A percentile compares a stretch with the other conserved stretches of the same genome.
Evolutionary conservation across 1,140 invertebrate genomes (phyloP).

Genomic region (Acromyrmex charruanus): DNA sequence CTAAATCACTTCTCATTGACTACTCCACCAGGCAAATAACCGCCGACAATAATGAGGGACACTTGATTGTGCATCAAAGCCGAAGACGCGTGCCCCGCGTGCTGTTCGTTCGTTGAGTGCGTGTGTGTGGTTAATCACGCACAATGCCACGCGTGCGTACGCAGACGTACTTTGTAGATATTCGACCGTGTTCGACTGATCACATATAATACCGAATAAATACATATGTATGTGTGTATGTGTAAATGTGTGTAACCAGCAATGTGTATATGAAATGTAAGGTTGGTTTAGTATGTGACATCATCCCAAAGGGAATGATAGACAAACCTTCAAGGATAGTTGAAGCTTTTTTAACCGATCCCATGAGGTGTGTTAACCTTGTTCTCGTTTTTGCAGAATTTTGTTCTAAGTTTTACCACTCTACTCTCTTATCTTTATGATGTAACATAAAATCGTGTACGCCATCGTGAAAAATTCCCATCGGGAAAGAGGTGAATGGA

Average conservation of each 20-base stretch:
- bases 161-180: slow-evolving; percentile 8
- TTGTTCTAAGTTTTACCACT: background rate
- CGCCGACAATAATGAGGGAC: slow-evolving; percentile 76
- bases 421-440: background rate
- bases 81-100: slow-evolving; percentile 75
- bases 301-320: slow-evolving; percentile 61
- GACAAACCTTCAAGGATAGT: slow-evolving; percentile 10
- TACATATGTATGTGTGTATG: background rate
- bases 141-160: slow-evolving; percentile 8
- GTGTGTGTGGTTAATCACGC: slow-evolving; percentile 34
- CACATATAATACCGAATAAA: slow-evolving; percentile 16
- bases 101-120: slow-evolving; percentile 19
- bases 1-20: slow-evolving; percentile 80
- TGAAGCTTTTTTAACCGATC: background rate
- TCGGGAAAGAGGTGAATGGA: background rate
- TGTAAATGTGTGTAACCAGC: background rate
- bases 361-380: background rate
- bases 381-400: background rate
- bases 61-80: slow-evolving; percentile 79
- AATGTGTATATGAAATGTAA: background rate
- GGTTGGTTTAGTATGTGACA: slow-evolving; percentile 21
- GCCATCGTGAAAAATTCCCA: background rate
- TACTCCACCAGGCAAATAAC: slow-evolving; percentile 76
- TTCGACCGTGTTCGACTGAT: background rate
- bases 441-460: background rate